Conservation (phyloP, 2,113 vertebrate species). For the Ailuropoda melanoleuca region DNA sequence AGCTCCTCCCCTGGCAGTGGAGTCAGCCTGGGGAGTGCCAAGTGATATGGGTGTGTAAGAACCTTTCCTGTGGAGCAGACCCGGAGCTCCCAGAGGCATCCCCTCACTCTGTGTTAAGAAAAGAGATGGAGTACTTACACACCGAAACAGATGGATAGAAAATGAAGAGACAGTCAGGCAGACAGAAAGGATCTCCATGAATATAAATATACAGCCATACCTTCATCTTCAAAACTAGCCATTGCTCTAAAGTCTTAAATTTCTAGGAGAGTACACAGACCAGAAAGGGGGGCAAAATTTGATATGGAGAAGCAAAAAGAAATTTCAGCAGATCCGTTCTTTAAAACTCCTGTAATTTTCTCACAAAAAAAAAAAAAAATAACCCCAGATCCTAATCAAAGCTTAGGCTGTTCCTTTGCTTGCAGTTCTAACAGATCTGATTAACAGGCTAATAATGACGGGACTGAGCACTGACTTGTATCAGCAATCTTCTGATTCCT, state of each 20-base stretch:
- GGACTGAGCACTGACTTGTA: not conserved
- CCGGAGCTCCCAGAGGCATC: too few relatives aligned
- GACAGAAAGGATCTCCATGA: not conserved
- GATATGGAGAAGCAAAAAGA: not conserved
- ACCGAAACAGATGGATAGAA: not conserved
- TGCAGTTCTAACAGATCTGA: not conserved
- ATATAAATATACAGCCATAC: not conserved
- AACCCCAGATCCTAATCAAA: not conserved
- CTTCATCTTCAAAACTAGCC: not conserved
- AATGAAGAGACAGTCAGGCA: not conserved
- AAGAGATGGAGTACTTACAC: not conserved
- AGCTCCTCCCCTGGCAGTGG: not conserved
- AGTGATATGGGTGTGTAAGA: not conserved
- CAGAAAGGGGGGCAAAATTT: not conserved
- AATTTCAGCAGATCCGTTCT: not conserved
- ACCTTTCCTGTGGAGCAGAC: fast-evolving
- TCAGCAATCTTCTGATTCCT: not conserved
- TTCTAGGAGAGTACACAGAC: not conserved
- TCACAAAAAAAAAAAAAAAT: not conserved
- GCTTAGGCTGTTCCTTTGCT: not conserved
- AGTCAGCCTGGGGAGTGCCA: not conserved
- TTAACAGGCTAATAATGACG: not conserved
- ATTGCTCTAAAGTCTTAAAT: not conserved
- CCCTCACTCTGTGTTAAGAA: not conserved
- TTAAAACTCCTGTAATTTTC: not conserved